Evolutionary conservation across 2,113 vertebrate genomes (phyloP).

Genomic region (Odocoileus virginianus): DNA sequence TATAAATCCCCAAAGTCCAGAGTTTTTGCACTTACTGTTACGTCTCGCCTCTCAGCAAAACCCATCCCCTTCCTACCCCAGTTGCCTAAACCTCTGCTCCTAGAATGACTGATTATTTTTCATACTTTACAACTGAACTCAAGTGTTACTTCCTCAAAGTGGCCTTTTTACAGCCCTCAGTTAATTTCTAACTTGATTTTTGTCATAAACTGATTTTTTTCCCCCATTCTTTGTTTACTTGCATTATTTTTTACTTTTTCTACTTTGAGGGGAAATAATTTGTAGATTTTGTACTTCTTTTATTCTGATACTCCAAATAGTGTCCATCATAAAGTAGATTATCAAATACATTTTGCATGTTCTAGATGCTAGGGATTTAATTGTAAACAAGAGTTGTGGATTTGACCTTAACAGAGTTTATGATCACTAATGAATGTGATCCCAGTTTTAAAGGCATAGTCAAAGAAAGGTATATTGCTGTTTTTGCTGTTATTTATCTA

Average conservation of each 20-base stretch:
- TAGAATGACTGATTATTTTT: not conserved
- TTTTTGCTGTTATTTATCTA: not conserved
- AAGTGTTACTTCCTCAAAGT: not conserved
- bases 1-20: not conserved
- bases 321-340: not conserved
- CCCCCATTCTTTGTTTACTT: not conserved
- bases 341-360: not conserved
- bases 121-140: not conserved
- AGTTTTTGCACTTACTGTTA: not conserved
- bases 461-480: not conserved
- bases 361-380: not conserved
- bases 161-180: not conserved
- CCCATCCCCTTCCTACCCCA: accelerated
- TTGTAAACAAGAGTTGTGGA: not conserved
- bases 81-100: not conserved
- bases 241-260: not conserved
- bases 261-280: not conserved
- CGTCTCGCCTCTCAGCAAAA: not conserved
- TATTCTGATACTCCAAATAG: not conserved
- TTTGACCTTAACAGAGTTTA: not conserved
- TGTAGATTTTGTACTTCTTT: not conserved
- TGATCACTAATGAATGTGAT: not conserved
- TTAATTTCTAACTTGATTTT: not conserved
- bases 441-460: not conserved
- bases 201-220: not conserved